Evolutionary conservation across 2,888 invertebrate species (phyloP).

Genomic region (Endomychus coccineus): DNA sequence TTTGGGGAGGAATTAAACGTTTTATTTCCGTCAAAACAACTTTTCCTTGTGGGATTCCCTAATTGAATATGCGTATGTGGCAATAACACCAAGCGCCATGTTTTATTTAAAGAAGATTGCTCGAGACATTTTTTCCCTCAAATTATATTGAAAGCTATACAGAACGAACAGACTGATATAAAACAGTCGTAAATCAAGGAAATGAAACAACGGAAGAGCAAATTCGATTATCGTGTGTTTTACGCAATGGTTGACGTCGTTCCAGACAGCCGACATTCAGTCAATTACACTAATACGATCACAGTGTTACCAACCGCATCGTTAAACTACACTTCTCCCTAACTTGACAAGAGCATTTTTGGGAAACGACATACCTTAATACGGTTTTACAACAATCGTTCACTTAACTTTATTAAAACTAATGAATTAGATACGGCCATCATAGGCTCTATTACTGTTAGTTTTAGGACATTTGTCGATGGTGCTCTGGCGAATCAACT

Average conservation of each 20-base stretch:
- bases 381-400: slow-evolving; percentile 14
- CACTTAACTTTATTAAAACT: slow-evolving; percentile 14
- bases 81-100: too few relatives aligned
- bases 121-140: too few relatives aligned
- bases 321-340: slow-evolving; percentile 26
- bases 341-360: slow-evolving; percentile 28
- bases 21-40: too few relatives aligned
- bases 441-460: too few relatives aligned
- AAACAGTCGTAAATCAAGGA: neutral
- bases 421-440: slow-evolving; percentile 17
- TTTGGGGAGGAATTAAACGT: too few relatives aligned
- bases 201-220: slow-evolving; percentile 25
- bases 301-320: slow-evolving; percentile 27
- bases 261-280: slow-evolving; percentile 45
- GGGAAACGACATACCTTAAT: slow-evolving; percentile 15
- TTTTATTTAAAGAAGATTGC: too few relatives aligned
- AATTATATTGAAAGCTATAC: too few relatives aligned
- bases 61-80: too few relatives aligned
- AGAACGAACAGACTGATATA: slow-evolving; percentile 1
- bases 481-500: too few relatives aligned
- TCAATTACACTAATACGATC: slow-evolving; percentile 41
- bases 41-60: too few relatives aligned
- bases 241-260: slow-evolving; percentile 50
- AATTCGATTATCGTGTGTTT: slow-evolving; percentile 39
- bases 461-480: too few relatives aligned